These are phyloP conservation scores for Quadroppia sp. DNA, from an alignment of 2,888 invertebrate species.

Conservation along the genomic window DNA sequence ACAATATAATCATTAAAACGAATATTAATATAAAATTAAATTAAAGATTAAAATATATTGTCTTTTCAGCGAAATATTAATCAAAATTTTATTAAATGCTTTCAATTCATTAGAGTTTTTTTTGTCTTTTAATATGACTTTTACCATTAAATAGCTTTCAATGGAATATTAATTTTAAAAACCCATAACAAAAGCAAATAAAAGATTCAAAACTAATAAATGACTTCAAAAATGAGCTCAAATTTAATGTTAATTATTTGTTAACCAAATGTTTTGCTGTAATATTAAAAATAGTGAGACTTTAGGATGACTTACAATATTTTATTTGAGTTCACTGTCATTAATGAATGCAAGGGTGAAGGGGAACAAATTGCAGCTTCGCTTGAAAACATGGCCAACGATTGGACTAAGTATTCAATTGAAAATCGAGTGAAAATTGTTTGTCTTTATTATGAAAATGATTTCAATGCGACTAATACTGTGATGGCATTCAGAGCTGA, in stretches of 20 bases:
- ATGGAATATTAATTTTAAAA: conserved; percentile 1
- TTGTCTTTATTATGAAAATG: too few relatives aligned
- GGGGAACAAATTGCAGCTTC: too few relatives aligned
- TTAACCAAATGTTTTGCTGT: not conserved
- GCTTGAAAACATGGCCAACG: too few relatives aligned
- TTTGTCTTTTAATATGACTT: not conserved
- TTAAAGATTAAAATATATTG: not conserved
- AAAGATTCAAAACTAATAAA: not conserved
- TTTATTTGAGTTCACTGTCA: too few relatives aligned
- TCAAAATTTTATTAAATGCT: conserved; percentile 4
- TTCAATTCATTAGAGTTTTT: conserved; percentile 13
- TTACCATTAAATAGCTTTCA: conserved; percentile 9
- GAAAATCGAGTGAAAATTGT: too few relatives aligned
- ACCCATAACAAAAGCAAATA: not conserved
- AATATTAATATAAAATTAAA: not conserved
- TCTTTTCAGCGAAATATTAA: conserved; percentile 10
- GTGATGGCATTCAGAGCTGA: too few relatives aligned
- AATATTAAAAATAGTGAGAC: too few relatives aligned
- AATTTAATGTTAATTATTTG: conserved; percentile 2
- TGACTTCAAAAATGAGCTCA: too few relatives aligned
- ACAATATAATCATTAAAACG: conserved; percentile 8
- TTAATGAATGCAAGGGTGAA: too few relatives aligned
- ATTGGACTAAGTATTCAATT: too few relatives aligned
- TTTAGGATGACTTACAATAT: too few relatives aligned
- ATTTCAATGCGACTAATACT: too few relatives aligned